A percentile compares a stretch with the other conserved stretches of the same genome.
Conservation (phyloP, 2,113 vertebrate species). For the Tyto alba region DNA sequence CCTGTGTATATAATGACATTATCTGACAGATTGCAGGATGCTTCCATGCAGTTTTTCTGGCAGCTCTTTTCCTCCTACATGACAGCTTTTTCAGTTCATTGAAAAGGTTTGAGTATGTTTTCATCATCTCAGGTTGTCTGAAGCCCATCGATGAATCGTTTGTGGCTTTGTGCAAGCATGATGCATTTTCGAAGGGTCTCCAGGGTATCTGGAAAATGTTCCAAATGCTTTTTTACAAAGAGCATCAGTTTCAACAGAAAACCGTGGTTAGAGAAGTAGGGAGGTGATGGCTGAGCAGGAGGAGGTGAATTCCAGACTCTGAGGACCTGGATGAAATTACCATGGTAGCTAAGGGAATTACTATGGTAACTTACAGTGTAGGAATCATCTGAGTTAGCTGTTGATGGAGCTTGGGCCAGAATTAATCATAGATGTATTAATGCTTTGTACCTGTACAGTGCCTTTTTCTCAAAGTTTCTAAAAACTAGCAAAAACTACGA, state of each 20-base stretch:
- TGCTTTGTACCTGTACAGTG: not conserved
- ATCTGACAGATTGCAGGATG: conserved; percentile 45
- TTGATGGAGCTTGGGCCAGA: not conserved
- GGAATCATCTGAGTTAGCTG: not conserved
- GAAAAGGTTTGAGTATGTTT: conserved; percentile 5
- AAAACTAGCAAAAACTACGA: not conserved
- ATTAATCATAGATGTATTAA: not conserved
- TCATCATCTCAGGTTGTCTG: conserved; percentile 15
- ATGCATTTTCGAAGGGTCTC: not conserved
- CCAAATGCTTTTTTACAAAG: not conserved
- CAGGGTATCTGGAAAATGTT: not conserved
- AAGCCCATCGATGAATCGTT: not conserved
- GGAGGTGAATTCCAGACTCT: not conserved
- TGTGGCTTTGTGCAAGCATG: not conserved
- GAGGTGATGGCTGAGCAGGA: not conserved
- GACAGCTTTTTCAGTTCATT: conserved; percentile 23
- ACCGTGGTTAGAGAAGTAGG: not conserved
- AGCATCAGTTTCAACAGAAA: not conserved
- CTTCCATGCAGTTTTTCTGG: conserved; percentile 8
- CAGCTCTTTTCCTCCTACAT: not conserved
- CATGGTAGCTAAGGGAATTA: not conserved
- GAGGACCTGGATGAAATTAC: not conserved
- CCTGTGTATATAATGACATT: conserved; percentile 14
- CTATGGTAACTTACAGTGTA: not conserved
- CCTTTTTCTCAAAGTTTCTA: not conserved